Evolutionary conservation across 2,888 invertebrate species (phyloP), one percentile per base, ranked within the genome.

Genomic region (Ephialtes manifestator): DNA sequence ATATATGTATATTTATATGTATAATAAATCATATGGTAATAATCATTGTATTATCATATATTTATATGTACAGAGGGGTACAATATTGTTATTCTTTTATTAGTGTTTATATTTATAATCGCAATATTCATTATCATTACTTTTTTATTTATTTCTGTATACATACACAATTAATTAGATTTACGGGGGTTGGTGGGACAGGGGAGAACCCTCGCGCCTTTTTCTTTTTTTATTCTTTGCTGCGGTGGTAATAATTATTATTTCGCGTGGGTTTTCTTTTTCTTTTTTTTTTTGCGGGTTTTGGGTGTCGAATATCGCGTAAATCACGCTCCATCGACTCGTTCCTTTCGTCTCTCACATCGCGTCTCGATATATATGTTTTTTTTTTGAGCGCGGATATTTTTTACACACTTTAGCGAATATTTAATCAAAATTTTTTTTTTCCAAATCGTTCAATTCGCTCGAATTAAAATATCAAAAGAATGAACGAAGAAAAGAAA

Each of bases 51-150:
- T 92, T 93, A 93, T 91, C 90, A 90, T 93, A 93, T 93, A 93
- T 93, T 93, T 93, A 93, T 93, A 94, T 94, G 92, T 94, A 94
- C 94, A 94, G 93, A 92, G 92, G 94, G 92, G 90, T 94, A 93
- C 93, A 93, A 92, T 94, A 92, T 93, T 92, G 89, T 93, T 92
- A 91, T 92, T 91, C 89, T 91, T 91, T 86, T 92, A 90, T 91
- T 89, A 91, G 89, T 92, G 89, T 91, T 91, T 90, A 93, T 93
- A 93, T 92, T 92, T 93, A 93, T 94, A 92, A 93, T 93, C 92
- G 92, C 92, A 92, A 93, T 93, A 92, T 92, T 93, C 87, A 92
- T 93, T 84, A 77, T 81, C 67, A 77, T 79, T 75, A 92, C 92
- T 84, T 92, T 92, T 78, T 75, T 83, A 76, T 84, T 80, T 86